Evolutionary conservation across 2,888 invertebrate genomes (phyloP), one percentile per base, ranked within the genome.

Genomic region (Apodemia hepburni): DNA sequence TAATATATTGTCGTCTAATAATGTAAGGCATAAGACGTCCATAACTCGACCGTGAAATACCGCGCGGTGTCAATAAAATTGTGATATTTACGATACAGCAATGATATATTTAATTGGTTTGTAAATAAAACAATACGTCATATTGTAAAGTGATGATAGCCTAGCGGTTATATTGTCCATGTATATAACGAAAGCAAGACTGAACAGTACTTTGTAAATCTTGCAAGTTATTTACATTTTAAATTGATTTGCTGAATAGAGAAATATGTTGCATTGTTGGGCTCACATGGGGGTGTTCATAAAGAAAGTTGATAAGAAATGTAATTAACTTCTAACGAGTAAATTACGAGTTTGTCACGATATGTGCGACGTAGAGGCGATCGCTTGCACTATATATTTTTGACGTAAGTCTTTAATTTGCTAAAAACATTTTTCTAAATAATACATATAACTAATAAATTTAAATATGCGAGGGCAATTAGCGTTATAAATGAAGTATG

Each of bases 161-260:
- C 54, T 29, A 29, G 27, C 54, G 54, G 54, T 22, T 67, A 64
- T 61, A 71, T 73, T 77, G 87, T 85, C 85, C 85, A 85, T 86
- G 84, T 88, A 87, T 75, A 86, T 87, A 85, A 81, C 75, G 78
- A 82, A 85, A 79, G 85, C 81, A 90, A 90, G 89, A 89, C 87
- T 89, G 88, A 72, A 64, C 63, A 58, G 63, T 65, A 64, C 61
- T 63, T 61, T 66, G 64, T 68, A 65, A 63, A 66, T 58, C 62
- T 49, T 62, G 65, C 61, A 15, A 22, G 59, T 66, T 62, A 61
- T 59, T 58, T 60, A 62, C 22, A 15, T 60, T 62, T 61, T 62
- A 27, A 49, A 64, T 54, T 61, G 57, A 42, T 66, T 58, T 42
- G 35, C 45, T 33, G 61, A 6, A 6, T 66, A 64, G 9, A 35